Evolutionary conservation across 2,888 invertebrate genomes (phyloP), one percentile per base, ranked within the genome.

Genomic region (Myopa testacea): DNA sequence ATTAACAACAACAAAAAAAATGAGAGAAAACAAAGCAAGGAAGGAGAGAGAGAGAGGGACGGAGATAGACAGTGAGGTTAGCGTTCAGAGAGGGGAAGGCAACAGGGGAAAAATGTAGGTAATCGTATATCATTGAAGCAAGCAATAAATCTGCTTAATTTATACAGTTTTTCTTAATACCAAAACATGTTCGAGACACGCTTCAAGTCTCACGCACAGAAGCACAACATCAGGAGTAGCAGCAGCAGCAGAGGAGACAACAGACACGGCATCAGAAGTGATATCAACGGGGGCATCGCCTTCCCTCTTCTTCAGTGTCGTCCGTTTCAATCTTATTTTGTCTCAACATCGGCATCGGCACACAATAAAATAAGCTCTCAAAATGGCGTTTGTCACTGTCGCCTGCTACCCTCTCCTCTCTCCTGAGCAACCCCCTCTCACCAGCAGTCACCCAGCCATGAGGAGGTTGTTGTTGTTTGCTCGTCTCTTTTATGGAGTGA

Each of bases 61-160:
- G 10, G 55, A 55, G 14, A 14, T 10, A 14, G n/a, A 55, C 7
- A 45, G 40, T 6, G 45, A 45, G 45, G 1, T 26, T 26, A 45
- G 45, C 4, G 45, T 8, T 1, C 4, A 1, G 45, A 10, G 10
- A 8, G 10, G 4, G 10, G 3, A 3, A 10, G 10, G 4, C 45
- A 8, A 45, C 2, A 45, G 45, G 8, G 45, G 55, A 55, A 55
- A 55, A n/a, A 1, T n/a, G 16, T 55, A n/a, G 55, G 55, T 55
- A 55, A 55, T 55, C 55, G 55, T 55, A 55, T 55, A 55, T 55
- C 40, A 38, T 26, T 38, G 71, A 37, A 38, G 62, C 72, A 37
- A 63, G 52, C 45, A 50, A 74, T 74, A 74, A 74, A 74, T 74
- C 74, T 65, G 52, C 45, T 63, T 63, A 63, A 63, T 52, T 74